Evolutionary conservation across 2,797 vertebrate species (phyloP), one percentile per base, ranked within the genome.

Genomic region (Sebastes cheni): DNA sequence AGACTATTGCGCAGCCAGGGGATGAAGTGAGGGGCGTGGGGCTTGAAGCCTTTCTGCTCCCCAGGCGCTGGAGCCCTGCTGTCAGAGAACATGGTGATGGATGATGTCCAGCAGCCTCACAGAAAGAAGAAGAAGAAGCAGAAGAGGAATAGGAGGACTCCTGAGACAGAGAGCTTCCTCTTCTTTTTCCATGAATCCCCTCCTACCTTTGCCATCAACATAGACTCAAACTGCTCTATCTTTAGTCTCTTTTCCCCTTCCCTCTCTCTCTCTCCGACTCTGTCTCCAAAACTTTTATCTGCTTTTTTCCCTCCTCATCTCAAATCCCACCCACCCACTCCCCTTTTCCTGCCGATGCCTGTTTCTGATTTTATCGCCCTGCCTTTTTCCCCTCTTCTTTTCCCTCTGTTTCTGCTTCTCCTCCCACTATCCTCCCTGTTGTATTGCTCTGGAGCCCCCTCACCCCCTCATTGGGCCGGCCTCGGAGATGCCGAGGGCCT

Each of bases 41-140:
- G 84, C 89, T 93, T 94, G 86, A 94, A 91, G 85, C 84, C 80
- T 68, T 86, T 91, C 54, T 91, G 92, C 82, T 93, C 92, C 84
- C 88, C 86, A 7, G 91, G 82, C 29, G 75, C 78, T 46, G 88
- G 81, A 79, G 90, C 82, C 82, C 90, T 91, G 81, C 92, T 92
- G 90, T 95, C 93, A 67, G 95, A 93, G 87, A 95, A 94, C 95
- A 95, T 95, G 80, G 86, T 90, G 91, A 90, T 82, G 80, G 86
- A 89, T 84, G 87, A 78, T 60, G 81, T 91, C 90, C 87, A 66
- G 88, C 76, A 73, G 85, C 75, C 77, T 86, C 92, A 89, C 83
- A 77, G 84, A 72, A 82, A 56, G 61, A 79, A 29, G 82, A 76
- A 60, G 83, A 77, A 65, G 67, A 72, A 56, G 86, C 84, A 68